A percentile compares a stretch with the other conserved stretches of the same genome.
phyloP scores from a whole-genome alignment of 2,113 vertebrate genomes.

The Hipposideros armiger region DNA sequence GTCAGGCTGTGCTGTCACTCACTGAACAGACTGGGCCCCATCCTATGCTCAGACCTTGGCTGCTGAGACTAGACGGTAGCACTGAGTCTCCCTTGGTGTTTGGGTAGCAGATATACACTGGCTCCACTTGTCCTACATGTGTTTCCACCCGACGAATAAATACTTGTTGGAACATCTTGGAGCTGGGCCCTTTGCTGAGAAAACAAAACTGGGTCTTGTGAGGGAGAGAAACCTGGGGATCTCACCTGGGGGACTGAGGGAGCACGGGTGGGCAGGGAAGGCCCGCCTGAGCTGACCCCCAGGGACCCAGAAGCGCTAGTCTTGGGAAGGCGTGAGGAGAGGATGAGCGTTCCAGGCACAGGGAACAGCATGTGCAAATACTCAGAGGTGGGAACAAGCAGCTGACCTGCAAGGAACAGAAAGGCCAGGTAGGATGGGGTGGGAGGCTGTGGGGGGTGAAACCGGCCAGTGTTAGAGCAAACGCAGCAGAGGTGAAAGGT shows the following conservation, averaged over 20 bases:
- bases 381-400: background rate
- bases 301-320: background rate
- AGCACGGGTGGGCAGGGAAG: background rate
- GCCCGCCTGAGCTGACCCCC: background rate
- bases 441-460: rapidly evolving
- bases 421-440: background rate
- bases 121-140: background rate
- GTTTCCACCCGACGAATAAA: background rate
- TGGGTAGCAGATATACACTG: background rate
- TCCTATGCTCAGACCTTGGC: background rate
- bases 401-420: background rate
- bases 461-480: background rate
- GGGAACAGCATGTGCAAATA: background rate
- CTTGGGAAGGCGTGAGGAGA: background rate
- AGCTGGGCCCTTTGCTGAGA: background rate
- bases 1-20: background rate
- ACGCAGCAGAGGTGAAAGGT: background rate
- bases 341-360: background rate
- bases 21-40: background rate
- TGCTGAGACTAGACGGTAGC: no score
- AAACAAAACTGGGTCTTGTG: background rate
- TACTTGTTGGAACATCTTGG: background rate
- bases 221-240: background rate
- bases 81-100: background rate
- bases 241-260: background rate